These are phyloP conservation scores for Polymixis lichenea DNA, from an alignment of 2,888 invertebrate species.

Conservation along the genomic window DNA sequence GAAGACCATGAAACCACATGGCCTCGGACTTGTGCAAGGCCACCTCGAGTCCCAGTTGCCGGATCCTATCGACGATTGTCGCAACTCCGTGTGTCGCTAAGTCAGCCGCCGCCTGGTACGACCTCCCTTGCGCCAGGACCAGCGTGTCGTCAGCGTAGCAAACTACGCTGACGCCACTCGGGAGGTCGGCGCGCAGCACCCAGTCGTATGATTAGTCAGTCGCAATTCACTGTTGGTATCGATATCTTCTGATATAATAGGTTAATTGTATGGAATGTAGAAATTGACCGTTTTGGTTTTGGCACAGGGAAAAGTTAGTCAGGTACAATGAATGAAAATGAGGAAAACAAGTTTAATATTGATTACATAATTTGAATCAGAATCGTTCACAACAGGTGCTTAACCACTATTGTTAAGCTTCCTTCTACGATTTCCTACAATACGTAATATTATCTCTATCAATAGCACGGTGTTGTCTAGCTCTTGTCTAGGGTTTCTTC, in stretches of 20 bases:
- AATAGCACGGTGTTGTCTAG: no score
- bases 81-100: no score
- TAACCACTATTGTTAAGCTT: neutral
- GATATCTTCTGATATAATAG: neutral
- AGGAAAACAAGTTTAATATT: neutral
- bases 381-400: neutral
- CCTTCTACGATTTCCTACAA: neutral
- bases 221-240: neutral
- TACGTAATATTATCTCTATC: neutral
- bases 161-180: no score
- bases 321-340: neutral
- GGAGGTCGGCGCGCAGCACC: no score
- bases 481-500: neutral
- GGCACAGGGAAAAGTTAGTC: neutral
- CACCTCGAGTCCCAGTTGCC: no score
- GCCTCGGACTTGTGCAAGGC: no score
- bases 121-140: no score
- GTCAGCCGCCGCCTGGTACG: no score
- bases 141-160: no score
- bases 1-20: no score
- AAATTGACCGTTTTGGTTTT: neutral
- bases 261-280: neutral
- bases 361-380: neutral
- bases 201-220: conserved; percentile 47
- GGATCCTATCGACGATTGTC: no score